Evolutionary conservation across 2,888 invertebrate species (phyloP).

Genomic region (Drosophila vallismaia): DNA sequence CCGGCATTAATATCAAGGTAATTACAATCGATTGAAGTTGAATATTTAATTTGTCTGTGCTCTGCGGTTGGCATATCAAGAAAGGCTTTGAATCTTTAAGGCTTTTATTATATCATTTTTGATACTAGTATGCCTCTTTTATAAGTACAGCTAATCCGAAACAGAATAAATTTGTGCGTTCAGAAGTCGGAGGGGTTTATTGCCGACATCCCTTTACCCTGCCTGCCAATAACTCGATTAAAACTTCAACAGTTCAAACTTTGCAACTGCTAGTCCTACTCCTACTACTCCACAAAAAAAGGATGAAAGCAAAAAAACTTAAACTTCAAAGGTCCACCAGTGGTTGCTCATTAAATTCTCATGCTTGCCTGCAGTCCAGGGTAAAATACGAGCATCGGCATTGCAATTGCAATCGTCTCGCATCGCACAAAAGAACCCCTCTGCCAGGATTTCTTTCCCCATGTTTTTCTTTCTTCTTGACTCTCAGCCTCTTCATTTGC

Average conservation of each 20-base stretch:
- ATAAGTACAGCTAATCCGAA: not conserved
- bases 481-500: conserved; percentile 47
- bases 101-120: no score
- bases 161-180: not conserved
- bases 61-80: no score
- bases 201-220: not conserved
- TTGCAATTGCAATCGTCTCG: conserved; percentile 38
- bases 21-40: not conserved
- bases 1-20: conserved; percentile 13
- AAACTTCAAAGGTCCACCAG: conserved; percentile 39
- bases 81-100: no score
- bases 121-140: no score
- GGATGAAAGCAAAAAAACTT: not conserved
- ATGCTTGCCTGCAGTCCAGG: conserved; percentile 69
- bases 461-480: conserved; percentile 28
- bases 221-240: conserved; percentile 38
- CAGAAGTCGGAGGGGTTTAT: not conserved
- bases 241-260: conserved; percentile 30
- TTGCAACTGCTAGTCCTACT: not conserved
- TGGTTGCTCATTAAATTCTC: conserved; percentile 70
- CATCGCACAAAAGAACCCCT: conserved; percentile 28
- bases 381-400: conserved; percentile 50
- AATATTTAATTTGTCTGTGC: conserved; percentile 9
- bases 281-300: not conserved
- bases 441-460: conserved; percentile 14